These are phyloP conservation scores for Halcyon smyrnensis DNA, from an alignment of 2,797 vertebrate species.

Conservation along the genomic window DNA sequence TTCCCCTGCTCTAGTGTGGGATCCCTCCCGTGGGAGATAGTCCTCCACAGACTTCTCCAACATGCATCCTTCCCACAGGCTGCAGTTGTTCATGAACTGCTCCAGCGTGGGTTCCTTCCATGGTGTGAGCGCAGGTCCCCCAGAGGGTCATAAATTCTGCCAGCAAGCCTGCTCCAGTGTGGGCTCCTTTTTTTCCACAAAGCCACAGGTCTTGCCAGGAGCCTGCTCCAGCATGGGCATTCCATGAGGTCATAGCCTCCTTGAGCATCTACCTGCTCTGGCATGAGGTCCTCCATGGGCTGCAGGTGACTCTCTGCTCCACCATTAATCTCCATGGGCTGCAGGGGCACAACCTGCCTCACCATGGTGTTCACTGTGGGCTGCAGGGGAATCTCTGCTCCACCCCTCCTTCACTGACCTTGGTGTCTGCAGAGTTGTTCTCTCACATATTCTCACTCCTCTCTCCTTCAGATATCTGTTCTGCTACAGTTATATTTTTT, in stretches of 20 bases:
- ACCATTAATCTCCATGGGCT: background rate
- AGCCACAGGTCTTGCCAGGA: background rate
- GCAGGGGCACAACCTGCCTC: background rate
- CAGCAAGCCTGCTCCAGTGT: background rate
- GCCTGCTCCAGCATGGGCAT: background rate
- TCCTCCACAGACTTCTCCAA: background rate
- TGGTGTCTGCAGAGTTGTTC: background rate
- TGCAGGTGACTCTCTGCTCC: background rate
- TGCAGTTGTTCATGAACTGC: background rate
- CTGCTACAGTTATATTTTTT: background rate
- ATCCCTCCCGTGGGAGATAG: background rate
- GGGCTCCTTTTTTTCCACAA: background rate
- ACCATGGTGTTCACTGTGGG: background rate
- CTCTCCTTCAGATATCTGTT: background rate
- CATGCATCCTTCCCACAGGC: background rate
- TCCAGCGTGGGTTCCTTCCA: background rate
- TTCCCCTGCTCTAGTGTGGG: background rate
- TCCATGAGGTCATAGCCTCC: too few species aligned
- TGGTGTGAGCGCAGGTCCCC: fast-evolving
- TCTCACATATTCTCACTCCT: background rate
- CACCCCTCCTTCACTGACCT: background rate
- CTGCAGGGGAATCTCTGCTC: background rate
- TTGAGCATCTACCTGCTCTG: too few species aligned
- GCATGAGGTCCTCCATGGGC: background rate
- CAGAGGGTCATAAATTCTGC: background rate